Evolutionary conservation across 2,797 vertebrate genomes (phyloP).

Genomic region (Peromyscus aztecus): DNA sequence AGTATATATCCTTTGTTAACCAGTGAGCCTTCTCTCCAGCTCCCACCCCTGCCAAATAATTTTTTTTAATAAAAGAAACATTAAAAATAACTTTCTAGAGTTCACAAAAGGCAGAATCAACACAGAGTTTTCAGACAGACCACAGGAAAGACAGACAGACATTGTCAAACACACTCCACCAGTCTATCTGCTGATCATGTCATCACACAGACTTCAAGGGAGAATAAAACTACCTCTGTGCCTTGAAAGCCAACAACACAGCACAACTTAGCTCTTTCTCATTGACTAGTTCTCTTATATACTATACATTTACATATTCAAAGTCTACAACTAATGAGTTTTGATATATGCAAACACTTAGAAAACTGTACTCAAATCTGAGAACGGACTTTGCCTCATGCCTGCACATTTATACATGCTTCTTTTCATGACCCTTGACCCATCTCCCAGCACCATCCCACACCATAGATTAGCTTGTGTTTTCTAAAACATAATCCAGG

Average conservation of each 20-base stretch:
- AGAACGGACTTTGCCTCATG: neutral
- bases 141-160: neutral
- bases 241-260: conserved; percentile 42
- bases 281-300: neutral
- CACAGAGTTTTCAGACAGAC: conserved; percentile 1
- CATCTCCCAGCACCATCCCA: no score
- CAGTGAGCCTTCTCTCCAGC: neutral
- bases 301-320: neutral
- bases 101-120: neutral
- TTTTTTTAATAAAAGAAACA: neutral
- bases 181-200: neutral
- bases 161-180: neutral
- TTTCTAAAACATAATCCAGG: neutral
- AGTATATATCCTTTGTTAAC: neutral
- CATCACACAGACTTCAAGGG: neutral
- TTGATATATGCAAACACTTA: neutral
- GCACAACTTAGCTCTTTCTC: neutral
- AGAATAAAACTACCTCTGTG: conserved; percentile 15
- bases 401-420: neutral
- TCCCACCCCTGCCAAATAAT: neutral
- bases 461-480: neutral
- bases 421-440: neutral
- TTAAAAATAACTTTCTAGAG: neutral
- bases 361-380: neutral
- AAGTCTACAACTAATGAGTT: neutral